Evolutionary conservation across 2,888 invertebrate genomes (phyloP).

Genomic region (Oscheius sp.): DNA sequence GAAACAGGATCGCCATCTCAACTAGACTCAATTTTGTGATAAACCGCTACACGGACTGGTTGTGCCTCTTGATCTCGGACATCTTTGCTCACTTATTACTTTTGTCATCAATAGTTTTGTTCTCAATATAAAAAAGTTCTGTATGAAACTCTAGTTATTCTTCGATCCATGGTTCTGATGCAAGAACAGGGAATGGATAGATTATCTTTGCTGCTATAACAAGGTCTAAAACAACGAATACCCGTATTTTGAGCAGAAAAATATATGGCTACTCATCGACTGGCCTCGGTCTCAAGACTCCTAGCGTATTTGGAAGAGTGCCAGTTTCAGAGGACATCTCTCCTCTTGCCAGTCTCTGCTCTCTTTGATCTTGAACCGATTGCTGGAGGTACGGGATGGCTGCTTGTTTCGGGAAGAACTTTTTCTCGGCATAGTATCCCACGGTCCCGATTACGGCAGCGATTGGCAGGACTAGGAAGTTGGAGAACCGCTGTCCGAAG

Average conservation of each 20-base stretch:
- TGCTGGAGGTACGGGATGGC: conserved; percentile 43
- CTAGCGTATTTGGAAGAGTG: conserved; percentile 11
- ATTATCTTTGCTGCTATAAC: too few species aligned
- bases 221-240: too few species aligned
- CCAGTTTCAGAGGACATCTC: neutral
- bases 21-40: neutral
- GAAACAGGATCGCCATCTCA: neutral
- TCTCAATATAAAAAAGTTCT: neutral
- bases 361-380: conserved; percentile 43
- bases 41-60: neutral
- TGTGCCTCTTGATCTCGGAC: neutral
- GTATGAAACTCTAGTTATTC: neutral
- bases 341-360: conserved; percentile 33
- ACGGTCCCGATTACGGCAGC: conserved; percentile 45
- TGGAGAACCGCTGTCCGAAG: conserved; percentile 21
- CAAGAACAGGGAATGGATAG: too few species aligned
- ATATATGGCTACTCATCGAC: neutral
- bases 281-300: conserved; percentile 21
- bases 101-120: neutral
- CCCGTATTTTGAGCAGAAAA: neutral
- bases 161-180: too few species aligned
- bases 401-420: conserved; percentile 36
- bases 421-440: conserved; percentile 47
- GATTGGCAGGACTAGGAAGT: conserved; percentile 36
- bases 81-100: neutral